phyloP scores from a whole-genome alignment of 2,797 vertebrate species.

The Meda fulgida region DNA sequence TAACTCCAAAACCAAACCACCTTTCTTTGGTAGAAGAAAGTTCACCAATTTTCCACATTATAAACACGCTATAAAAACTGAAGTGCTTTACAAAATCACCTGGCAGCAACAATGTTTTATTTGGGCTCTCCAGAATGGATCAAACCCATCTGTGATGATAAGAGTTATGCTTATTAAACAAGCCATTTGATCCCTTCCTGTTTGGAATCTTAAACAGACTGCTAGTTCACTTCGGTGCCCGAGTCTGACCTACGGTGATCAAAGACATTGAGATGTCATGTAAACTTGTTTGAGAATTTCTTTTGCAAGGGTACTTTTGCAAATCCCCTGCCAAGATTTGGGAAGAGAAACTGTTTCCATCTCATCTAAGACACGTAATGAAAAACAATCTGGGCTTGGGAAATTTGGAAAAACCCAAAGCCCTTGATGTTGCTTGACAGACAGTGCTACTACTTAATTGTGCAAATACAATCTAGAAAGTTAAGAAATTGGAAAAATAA shows the following conservation, averaged over 20 bases:
- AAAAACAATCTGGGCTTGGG: constrained; percentile 23
- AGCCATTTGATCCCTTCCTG: constrained; percentile 19
- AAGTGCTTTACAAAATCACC: constrained; percentile 40
- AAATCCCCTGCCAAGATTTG: constrained; percentile 16
- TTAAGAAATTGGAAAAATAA: background rate
- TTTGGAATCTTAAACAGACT: constrained; percentile 27
- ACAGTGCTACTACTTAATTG: background rate
- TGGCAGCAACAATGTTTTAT: constrained; percentile 49
- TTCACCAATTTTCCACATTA: constrained; percentile 9
- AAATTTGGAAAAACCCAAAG: constrained; percentile 24
- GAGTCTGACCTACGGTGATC: constrained; percentile 5
- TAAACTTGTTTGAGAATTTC: constrained; percentile 23
- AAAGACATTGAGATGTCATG: constrained; percentile 11
- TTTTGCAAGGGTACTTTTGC: background rate
- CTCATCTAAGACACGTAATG: constrained; percentile 22
- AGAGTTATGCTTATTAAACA: constrained; percentile 47
- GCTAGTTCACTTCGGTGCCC: background rate
- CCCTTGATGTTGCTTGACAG: constrained; percentile 22
- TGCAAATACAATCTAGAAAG: background rate
- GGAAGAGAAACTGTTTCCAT: constrained; percentile 5
- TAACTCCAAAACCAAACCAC: background rate
- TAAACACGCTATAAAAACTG: constrained; percentile 7
- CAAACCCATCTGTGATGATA: constrained; percentile 43
- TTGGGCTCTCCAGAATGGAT: constrained; percentile 46
- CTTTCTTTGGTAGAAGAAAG: background rate